Conservation (phyloP, 2,113 vertebrate genomes). For the Zeus faber region DNA sequence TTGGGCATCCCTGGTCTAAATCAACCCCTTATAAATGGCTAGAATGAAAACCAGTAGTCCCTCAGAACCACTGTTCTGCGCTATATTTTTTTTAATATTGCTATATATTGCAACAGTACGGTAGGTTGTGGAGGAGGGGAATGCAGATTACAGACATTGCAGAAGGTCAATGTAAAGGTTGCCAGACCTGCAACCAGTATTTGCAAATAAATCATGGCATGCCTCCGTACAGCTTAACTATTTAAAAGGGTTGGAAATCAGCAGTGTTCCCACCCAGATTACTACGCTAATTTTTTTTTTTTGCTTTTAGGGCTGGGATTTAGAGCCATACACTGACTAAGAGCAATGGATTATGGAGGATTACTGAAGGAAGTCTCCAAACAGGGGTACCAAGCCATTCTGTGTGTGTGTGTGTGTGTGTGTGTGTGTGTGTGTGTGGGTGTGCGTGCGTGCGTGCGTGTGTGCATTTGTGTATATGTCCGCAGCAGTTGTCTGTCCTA, state of each 20-base stretch:
- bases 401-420: constrained; percentile 23
- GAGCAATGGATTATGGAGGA: constrained; percentile 71
- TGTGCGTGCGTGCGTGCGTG: neutral
- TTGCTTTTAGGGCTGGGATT: constrained; percentile 60
- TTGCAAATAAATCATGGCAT: constrained; percentile 33
- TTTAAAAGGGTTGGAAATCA: constrained; percentile 52
- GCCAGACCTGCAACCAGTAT: constrained; percentile 5
- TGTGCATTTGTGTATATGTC: neutral
- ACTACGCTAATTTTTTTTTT: constrained; percentile 63
- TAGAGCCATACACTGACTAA: constrained; percentile 68
- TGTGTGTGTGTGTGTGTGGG: constrained; percentile 5
- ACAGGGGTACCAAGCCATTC: constrained; percentile 47
- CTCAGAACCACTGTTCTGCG: no score
- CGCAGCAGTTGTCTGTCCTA: no score
- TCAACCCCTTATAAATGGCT: no score
- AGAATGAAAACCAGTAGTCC: no score
- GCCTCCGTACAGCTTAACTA: constrained; percentile 36
- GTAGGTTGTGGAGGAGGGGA: no score
- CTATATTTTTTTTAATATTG: no score
- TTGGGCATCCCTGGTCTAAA: no score
- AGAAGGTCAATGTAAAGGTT: neutral
- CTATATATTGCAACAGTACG: no score
- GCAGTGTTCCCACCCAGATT: constrained; percentile 60
- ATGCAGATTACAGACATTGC: no score
- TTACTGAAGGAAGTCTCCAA: constrained; percentile 63